Evolutionary conservation across 2,888 invertebrate species (phyloP), one percentile per base, ranked within the genome.

Genomic region (Ornithoptera priamus): DNA sequence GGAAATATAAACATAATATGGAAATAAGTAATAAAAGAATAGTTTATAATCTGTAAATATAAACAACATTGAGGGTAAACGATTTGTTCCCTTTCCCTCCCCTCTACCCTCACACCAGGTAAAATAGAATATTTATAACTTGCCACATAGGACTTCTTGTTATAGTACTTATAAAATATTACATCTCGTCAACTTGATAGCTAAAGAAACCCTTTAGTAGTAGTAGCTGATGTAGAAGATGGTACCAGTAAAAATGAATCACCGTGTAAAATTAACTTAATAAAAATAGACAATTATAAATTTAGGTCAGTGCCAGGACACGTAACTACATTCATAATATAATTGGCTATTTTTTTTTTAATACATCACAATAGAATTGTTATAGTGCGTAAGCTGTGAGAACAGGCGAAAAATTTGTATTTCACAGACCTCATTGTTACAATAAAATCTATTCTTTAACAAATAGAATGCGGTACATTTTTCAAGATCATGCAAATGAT

Each of bases 401-500:
- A 42, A 57, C 67, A 62, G 39, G 22, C 12, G 42, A 56, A 57
- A 62, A 67, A 22, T 67, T 62, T 67, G 62, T 67, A 56, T 46
- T 56, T 61, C 61, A 67, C 15, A 36, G 22, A 67, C 39, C 46
- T 67, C 50, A 22, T n/a, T 62, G 53, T 53, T 42, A 67, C n/a
- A 57, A 60, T 46, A 30, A 62, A 67, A 42, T 67, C 61, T 53
- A 67, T 67, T 67, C 56, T 58, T 57, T 57, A n/a, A 58, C 36
- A 39, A 67, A 46, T 62, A 46, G 20, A 58, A 65, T 65, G 42
- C 20, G 46, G 22, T 22, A 46, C 15, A 60, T 36, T 60, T 5
- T 15, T 4, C 15, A 20, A 10, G 60, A 60, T 22, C 42, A 57
- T 64, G 30, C 6, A 30, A 53, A 8, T 59, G 58, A 65, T 65